These are phyloP conservation scores for Girardinus metallicus DNA, from an alignment of 2,797 vertebrate species.

Conservation along the genomic window DNA sequence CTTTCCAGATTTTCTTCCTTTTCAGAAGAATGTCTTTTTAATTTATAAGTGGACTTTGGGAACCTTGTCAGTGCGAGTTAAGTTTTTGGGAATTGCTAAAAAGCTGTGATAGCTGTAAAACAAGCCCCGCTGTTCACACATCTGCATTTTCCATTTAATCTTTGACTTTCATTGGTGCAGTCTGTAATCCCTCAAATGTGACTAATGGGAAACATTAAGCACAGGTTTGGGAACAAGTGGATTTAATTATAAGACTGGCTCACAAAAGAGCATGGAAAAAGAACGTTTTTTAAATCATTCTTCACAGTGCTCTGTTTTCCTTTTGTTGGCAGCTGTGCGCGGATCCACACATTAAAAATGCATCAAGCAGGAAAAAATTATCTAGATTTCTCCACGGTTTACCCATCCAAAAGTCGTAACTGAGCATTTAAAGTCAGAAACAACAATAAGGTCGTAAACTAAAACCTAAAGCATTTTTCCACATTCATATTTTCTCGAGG, in stretches of 20 bases:
- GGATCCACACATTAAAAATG: conserved; percentile 44
- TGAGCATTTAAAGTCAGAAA: conserved; percentile 29
- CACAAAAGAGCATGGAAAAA: conserved; percentile 67
- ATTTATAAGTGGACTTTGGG: conserved; percentile 65
- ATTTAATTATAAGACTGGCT: conserved; percentile 82
- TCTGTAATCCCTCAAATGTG: conserved; percentile 92
- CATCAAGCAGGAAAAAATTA: conserved; percentile 41
- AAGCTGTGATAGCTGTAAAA: conserved; percentile 77
- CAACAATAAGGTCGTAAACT: conserved; percentile 38
- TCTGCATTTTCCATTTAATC: conserved; percentile 90
- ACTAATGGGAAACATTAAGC: conserved; percentile 92
- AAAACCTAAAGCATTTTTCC: conserved; percentile 30
- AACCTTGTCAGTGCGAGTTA: conserved; percentile 71
- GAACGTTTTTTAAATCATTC: conserved; percentile 57
- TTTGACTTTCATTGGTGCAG: conserved; percentile 86
- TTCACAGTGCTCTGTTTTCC: conserved; percentile 60
- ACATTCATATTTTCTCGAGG: conserved; percentile 10
- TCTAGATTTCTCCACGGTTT: conserved; percentile 30
- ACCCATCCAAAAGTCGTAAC: conserved; percentile 31
- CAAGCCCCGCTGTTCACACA: conserved; percentile 82
- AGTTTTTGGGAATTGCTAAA: conserved; percentile 73
- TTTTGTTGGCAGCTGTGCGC: conserved; percentile 65
- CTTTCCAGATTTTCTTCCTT: conserved; percentile 40
- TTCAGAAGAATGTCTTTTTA: conserved; percentile 57
- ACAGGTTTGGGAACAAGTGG: conserved; percentile 79